Conservation (phyloP, 2,113 vertebrate genomes). For the Phalacrocorax carbo region DNA sequence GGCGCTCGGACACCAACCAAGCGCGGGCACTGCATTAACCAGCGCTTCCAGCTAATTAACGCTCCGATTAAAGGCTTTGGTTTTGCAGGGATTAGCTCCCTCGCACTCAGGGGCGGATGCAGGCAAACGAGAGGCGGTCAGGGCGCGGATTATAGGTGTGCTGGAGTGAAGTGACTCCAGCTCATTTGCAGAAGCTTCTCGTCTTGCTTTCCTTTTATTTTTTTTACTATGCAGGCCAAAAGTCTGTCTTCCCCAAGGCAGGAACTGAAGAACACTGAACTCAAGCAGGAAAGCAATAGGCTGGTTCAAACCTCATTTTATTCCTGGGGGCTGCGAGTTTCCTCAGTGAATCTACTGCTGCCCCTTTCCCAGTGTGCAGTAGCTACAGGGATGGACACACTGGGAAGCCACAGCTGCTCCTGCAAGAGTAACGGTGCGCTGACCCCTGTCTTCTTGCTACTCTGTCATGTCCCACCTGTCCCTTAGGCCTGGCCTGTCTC, state of each 20-base stretch:
- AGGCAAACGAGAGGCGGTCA: background rate
- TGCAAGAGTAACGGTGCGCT: too few species aligned
- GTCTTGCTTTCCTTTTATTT: background rate
- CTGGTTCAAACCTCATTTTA: background rate
- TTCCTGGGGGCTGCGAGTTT: background rate
- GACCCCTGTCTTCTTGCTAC: background rate
- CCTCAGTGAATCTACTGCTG: background rate
- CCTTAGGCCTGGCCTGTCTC: background rate
- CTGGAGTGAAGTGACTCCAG: background rate
- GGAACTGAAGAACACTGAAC: background rate
- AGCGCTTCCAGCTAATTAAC: background rate
- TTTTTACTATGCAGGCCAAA: background rate
- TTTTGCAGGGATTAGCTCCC: background rate
- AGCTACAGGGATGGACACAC: accelerated
- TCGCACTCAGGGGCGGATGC: background rate
- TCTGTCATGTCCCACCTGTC: background rate
- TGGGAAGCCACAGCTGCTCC: background rate
- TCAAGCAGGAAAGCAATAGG: background rate
- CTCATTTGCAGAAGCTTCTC: background rate
- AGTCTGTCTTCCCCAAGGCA: background rate
- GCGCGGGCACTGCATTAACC: background rate
- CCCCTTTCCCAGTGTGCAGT: background rate
- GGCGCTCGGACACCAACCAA: conserved; percentile 56
- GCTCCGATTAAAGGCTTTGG: background rate
- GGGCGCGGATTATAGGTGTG: background rate